Conservation (phyloP, 1,140 invertebrate species). For the Penaeus chinensis region DNA sequence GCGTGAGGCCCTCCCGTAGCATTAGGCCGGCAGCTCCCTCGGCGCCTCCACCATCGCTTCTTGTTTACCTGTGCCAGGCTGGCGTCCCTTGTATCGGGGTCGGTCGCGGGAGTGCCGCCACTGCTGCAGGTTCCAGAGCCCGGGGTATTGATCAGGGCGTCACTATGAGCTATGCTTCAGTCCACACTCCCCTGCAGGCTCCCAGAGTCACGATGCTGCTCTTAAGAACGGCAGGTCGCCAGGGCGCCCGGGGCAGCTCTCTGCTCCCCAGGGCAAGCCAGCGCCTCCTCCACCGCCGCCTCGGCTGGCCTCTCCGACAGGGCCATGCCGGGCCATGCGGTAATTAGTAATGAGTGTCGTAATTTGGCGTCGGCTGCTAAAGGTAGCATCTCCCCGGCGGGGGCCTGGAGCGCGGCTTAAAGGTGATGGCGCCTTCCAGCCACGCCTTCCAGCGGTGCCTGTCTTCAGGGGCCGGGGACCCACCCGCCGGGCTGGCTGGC, state of each 20-base stretch:
- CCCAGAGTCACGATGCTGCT: slow-evolving; percentile 59
- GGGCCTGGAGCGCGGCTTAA: slow-evolving; percentile 58
- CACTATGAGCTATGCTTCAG: slow-evolving; percentile 62
- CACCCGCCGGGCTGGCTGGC: slow-evolving; percentile 28
- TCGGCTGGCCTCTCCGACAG: not conserved
- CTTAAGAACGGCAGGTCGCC: slow-evolving; percentile 47
- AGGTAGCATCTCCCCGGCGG: slow-evolving; percentile 57
- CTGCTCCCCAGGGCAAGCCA: not conserved
- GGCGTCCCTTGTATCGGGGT: slow-evolving; percentile 30
- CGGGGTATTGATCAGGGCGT: slow-evolving; percentile 61
- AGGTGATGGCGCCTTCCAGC: slow-evolving; percentile 61
- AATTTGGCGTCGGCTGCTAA: slow-evolving; percentile 53
- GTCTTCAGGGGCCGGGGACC: slow-evolving; percentile 56
- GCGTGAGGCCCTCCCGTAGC: not conserved
- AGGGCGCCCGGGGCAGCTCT: not conserved
- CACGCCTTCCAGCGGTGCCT: slow-evolving; percentile 60
- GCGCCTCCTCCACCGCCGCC: not conserved
- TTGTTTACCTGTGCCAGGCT: slow-evolving; percentile 37
- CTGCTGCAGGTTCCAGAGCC: slow-evolving; percentile 58
- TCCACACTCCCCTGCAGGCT: slow-evolving; percentile 59
- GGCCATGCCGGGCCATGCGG: not conserved
- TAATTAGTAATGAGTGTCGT: slow-evolving; percentile 45
- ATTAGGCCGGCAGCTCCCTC: not conserved
- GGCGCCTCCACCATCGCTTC: slow-evolving; percentile 26
- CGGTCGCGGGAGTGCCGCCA: slow-evolving; percentile 24